Conservation (phyloP, 2,113 vertebrate species). For the Rhinolophus sinicus region DNA sequence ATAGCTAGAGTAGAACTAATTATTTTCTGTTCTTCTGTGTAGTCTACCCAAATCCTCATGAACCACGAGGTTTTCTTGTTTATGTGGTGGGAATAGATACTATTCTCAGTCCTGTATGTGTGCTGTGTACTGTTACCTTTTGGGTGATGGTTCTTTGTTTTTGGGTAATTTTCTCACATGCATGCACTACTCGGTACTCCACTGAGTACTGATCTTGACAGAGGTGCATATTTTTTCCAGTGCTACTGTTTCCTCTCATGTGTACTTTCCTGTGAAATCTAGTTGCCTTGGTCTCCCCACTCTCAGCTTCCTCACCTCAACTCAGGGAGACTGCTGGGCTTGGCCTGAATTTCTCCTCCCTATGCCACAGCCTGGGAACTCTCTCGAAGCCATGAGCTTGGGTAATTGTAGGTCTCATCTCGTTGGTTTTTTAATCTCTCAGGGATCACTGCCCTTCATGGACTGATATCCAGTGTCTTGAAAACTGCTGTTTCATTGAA, state of each 20-base stretch:
- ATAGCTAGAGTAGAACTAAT: not conserved
- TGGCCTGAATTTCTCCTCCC: not conserved
- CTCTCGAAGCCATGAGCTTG: not conserved
- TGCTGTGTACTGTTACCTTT: not conserved
- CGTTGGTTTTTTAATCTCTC: not conserved
- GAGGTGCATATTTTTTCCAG: not conserved
- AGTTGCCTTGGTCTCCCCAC: not conserved
- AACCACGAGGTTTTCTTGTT: not conserved
- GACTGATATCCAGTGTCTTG: not conserved
- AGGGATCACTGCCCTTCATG: not conserved
- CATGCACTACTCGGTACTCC: not conserved
- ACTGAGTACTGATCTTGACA: not conserved
- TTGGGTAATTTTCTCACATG: not conserved
- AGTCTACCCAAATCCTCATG: not conserved
- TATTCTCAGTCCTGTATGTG: not conserved
- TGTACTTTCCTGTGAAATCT: not conserved
- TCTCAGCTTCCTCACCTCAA: not conserved
- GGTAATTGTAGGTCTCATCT: not conserved
- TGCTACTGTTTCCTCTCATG: not conserved
- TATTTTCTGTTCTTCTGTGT: not conserved
- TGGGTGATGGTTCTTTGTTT: not conserved
- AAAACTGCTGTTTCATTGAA: conserved; percentile 30
- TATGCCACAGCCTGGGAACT: not conserved
- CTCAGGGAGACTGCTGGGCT: not conserved
- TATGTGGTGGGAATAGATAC: not conserved